Evolutionary conservation across 1,140 invertebrate genomes (phyloP), one percentile per base, ranked within the genome.

Genomic region (Nephotettix cincticeps): DNA sequence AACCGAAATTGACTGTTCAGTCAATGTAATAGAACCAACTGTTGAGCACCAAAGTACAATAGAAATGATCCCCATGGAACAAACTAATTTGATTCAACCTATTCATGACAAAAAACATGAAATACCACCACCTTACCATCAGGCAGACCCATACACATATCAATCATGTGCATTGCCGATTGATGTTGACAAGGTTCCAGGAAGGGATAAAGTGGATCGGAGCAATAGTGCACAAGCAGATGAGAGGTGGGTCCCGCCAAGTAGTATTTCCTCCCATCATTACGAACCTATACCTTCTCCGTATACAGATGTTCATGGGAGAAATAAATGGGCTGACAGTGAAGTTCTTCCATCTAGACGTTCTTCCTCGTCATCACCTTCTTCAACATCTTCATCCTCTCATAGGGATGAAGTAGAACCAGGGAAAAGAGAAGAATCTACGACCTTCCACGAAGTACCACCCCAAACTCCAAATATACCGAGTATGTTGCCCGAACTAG

Each of bases 271-370:
- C 21, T 80, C 83, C 25, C 80, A 82, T 25, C 63, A 82, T 9
- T 83, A 80, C 72, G 79, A 81, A 68, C 72, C 83, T 0, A 36
- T 74, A 70, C 85, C 86, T 14, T 90, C 88, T 9, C 89, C 90
- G 1, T 91, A 90, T 73, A 84, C 86, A 40, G 86, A 88, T 69
- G 77, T 86, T 0, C 81, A 85, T 27, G 84, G 82, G n/a, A 85
- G 87, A 76, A 86, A 88, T 13, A 88, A 90, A 76, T 91, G 90
- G 89, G 85, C 88, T 3, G 90, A 91, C 72, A 89, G 87, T 74
- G 88, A 89, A 75, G 84, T 91, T 40, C 83, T 91, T 70, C 90
- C 89, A 36, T 77, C 76, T 19, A 72, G 77, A 32, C 72, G 75
- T 54, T 77, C 76, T 40, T 73, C 75, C 17, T 74, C 76, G 21